Conservation (phyloP, 2,888 invertebrate species). For the Gandaritis pyraliata region DNA sequence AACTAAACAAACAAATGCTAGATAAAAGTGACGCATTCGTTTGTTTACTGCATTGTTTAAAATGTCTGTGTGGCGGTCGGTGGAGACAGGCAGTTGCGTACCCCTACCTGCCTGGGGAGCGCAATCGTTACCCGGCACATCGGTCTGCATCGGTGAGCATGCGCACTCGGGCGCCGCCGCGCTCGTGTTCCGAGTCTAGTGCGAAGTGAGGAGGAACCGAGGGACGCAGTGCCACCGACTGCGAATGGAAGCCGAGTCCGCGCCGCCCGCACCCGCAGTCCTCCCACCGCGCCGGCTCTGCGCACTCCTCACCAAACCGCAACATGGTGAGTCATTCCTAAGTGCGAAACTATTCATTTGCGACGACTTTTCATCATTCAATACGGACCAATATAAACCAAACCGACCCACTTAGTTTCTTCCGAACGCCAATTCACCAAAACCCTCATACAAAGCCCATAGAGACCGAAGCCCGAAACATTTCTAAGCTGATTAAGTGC, state of each 20-base stretch:
- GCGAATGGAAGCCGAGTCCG: constrained; percentile 66
- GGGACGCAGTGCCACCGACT: constrained; percentile 56
- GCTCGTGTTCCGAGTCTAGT: constrained; percentile 59
- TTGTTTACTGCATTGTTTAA: constrained; percentile 72
- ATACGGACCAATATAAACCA: constrained; percentile 56
- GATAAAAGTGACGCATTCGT: constrained; percentile 56
- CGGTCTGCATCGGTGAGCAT: constrained; percentile 80
- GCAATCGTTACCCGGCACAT: constrained; percentile 80
- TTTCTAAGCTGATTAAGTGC: constrained; percentile 59
- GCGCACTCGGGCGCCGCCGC: constrained; percentile 60
- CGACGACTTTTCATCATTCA: constrained; percentile 62
- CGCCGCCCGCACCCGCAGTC: constrained; percentile 77
- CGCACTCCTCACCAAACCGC: constrained; percentile 77
- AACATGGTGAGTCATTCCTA: constrained; percentile 82
- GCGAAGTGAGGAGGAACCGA: constrained; percentile 72
- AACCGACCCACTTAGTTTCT: constrained; percentile 48
- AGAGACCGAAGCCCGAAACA: constrained; percentile 32
- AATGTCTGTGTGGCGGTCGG: constrained; percentile 44
- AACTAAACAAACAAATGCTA: constrained; percentile 47
- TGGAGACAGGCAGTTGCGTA: constrained; percentile 81
- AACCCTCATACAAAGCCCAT: constrained; percentile 32
- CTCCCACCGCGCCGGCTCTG: constrained; percentile 78
- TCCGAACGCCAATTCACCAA: constrained; percentile 38
- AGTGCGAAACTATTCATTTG: constrained; percentile 78
- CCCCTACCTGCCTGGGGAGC: constrained; percentile 64